Conservation (phyloP, 2,888 invertebrate species). For the Tiliacea citrago region DNA sequence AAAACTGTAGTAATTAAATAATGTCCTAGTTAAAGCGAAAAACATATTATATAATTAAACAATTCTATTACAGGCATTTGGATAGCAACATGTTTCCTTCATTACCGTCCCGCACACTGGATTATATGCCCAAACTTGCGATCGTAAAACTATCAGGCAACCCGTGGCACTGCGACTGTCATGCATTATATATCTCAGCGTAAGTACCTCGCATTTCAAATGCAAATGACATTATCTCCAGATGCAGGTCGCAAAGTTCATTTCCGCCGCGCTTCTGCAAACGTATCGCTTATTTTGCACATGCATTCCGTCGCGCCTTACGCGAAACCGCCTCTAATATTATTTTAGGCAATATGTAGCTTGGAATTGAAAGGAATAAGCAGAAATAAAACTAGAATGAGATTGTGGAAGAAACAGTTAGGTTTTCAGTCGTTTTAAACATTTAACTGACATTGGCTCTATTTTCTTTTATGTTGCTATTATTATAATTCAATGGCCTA, state of each 20-base stretch:
- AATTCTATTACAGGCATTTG: conserved; percentile 91
- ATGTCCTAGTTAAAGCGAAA: not conserved
- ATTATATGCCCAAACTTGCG: conserved; percentile 91
- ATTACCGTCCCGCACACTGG: conserved; percentile 92
- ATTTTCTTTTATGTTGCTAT: conserved; percentile 5
- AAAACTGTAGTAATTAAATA: not conserved
- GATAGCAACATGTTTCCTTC: conserved; percentile 94
- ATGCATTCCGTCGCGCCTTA: conserved; percentile 32
- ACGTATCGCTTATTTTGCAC: conserved; percentile 49
- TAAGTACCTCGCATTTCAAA: conserved; percentile 81
- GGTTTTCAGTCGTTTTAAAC: conserved; percentile 23
- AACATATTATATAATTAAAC: conserved; percentile 5
- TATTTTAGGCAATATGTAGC: conserved; percentile 40
- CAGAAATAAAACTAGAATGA: conserved; percentile 37
- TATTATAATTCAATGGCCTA: conserved; percentile 18
- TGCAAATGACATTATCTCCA: conserved; percentile 57
- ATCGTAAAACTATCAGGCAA: conserved; percentile 94
- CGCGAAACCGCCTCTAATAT: conserved; percentile 40
- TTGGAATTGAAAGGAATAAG: conserved; percentile 46
- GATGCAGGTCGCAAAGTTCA: conserved; percentile 51
- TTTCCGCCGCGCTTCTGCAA: conserved; percentile 47
- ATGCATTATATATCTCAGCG: conserved; percentile 93
- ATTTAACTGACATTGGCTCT: not conserved
- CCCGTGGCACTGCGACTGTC: conserved; percentile 96
- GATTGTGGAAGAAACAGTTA: conserved; percentile 16